A percentile compares a stretch with the other conserved stretches of the same genome.
Conservation (phyloP, 2,797 vertebrate species). For the Phaenicophaeus curvirostris region DNA sequence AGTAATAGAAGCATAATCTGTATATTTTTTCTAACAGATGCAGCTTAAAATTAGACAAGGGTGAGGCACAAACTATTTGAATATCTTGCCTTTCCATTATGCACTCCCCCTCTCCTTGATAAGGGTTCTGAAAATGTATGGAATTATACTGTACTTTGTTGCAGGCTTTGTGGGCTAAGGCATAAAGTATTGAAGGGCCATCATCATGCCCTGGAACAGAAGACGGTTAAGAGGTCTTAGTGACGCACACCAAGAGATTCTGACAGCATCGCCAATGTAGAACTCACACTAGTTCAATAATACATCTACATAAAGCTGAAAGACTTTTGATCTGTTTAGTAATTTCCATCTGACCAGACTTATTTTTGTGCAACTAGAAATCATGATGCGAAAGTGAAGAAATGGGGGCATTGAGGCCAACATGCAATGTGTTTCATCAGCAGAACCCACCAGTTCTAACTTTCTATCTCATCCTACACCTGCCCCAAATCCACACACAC, state of each 20-base stretch:
- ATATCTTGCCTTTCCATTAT: neutral
- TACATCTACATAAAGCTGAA: neutral
- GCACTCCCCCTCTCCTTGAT: neutral
- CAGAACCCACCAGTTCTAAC: neutral
- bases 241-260: neutral
- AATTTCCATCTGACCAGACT: neutral
- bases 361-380: no score
- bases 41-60: neutral
- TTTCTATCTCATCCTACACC: neutral
- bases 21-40: neutral
- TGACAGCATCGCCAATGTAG: neutral
- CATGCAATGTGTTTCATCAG: neutral
- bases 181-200: conserved; percentile 31
- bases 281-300: neutral
- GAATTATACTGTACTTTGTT: neutral
- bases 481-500: neutral
- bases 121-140: neutral
- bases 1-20: neutral
- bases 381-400: neutral
- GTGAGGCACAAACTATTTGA: neutral
- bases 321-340: neutral
- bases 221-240: neutral
- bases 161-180: neutral
- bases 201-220: conserved; percentile 39
- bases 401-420: neutral